Evolutionary conservation across 2,113 vertebrate genomes (phyloP).

Genomic region (Donacobius atricapilla): DNA sequence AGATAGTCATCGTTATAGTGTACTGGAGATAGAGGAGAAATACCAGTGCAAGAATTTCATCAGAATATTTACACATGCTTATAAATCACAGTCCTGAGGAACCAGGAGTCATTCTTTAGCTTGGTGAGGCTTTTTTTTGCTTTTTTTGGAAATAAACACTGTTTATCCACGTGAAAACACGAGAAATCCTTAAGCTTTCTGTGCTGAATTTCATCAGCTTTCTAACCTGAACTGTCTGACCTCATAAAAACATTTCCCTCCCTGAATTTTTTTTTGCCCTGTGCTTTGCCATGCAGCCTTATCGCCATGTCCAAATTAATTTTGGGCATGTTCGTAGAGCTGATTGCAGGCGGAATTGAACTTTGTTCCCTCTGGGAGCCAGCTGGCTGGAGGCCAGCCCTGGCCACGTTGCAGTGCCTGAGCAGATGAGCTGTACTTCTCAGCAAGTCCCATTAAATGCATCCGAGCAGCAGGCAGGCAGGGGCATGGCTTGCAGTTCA

Average conservation of each 20-base stretch:
- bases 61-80: neutral
- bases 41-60: neutral
- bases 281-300: neutral
- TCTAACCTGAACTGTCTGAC: neutral
- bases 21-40: neutral
- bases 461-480: neutral
- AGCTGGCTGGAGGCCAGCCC: neutral
- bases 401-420: rapidly evolving
- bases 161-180: neutral
- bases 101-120: neutral
- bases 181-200: neutral
- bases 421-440: neutral
- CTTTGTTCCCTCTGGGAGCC: neutral
- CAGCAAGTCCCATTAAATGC: neutral
- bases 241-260: neutral
- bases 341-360: neutral
- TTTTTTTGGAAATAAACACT: neutral
- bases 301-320: conserved; percentile 20
- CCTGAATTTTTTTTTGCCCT: neutral
- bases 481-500: neutral
- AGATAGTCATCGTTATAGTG: neutral
- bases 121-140: neutral
- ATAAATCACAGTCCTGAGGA: neutral
- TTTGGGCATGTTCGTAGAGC: neutral
- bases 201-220: neutral